Evolutionary conservation across 30 jellyfish, hydroid and myxozoan genomes (phyloP), one percentile per base, ranked within the genome.

Genomic region (Phacellophora camtschatica): DNA sequence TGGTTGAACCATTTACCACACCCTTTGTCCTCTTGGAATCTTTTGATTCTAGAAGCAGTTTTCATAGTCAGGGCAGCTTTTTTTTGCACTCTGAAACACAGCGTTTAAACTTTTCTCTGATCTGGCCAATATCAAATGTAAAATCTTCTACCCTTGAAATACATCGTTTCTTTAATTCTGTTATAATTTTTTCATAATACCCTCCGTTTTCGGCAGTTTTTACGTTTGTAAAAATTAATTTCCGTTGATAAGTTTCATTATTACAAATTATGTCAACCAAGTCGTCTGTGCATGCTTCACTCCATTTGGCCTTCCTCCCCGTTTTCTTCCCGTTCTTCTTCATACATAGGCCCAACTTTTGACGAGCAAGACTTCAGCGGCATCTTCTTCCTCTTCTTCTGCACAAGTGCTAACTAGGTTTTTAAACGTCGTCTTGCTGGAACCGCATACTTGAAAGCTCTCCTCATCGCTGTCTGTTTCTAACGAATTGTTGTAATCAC

Each of bases 301-400:
- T 46, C 86, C 45, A 72, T 54, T 72, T 51, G 24, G 86, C 75
- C 75, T 50, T 72, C 41, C 86, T 72, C 41, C 86, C 86, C 20
- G 58, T 62, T 55, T 39, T 72, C 36, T 19, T 68, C 30, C 66
- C 64, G 9, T 68, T 45, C 82, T 49, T 41, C 66, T 68, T 68
- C 67, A 41, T 4, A 68, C 66, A 20, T 15, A 67, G 82, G 82
- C 82, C 66, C 62, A 20, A 41, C 82, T 68, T 68, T 68, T n/a
- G 25, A 41, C 66, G 82, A 68, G 82, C 82, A 68, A 1, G 82
- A 27, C 25, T 36, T 61, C 74, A 48, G 25, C 74, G 50, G 25
- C 74, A 48, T 61, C 74, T 61, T 22, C 74, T 22, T 58, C 73
- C 43, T 58, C 51, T 43, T 43, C 57, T 6, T 6, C 49, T 30